Percentiles rank a stretch among this genome's conserved stretches.
Evolutionary conservation across 2,888 invertebrate genomes (phyloP).

Genomic region (Agriopis marginaria): DNA sequence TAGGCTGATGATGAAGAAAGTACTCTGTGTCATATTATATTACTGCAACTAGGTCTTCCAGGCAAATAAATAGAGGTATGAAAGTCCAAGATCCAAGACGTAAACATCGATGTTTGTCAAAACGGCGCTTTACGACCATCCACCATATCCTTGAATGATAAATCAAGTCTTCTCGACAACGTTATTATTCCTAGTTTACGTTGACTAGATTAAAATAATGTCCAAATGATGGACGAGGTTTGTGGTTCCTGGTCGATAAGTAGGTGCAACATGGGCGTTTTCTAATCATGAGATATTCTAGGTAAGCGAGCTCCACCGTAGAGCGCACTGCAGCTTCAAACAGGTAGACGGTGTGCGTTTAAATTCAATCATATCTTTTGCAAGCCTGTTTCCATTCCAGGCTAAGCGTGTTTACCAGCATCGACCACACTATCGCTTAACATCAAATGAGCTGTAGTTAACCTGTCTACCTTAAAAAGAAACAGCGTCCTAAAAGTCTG

Average conservation of each 20-base stretch:
- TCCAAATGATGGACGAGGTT: not conserved
- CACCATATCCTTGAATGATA: slow-evolving; percentile 5
- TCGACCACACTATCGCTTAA: too few species aligned
- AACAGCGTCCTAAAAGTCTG: too few species aligned
- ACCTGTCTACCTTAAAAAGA: too few species aligned
- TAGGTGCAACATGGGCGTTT: not conserved
- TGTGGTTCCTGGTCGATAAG: not conserved
- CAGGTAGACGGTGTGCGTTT: not conserved
- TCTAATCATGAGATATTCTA: not conserved
- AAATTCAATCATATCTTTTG: too few species aligned
- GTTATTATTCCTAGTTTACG: slow-evolving; percentile 9
- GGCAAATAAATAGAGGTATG: slow-evolving; percentile 2
- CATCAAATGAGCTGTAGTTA: too few species aligned
- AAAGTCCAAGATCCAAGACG: not conserved
- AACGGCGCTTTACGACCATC: slow-evolving; percentile 10
- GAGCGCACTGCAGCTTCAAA: not conserved
- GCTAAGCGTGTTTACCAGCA: too few species aligned
- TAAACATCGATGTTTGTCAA: slow-evolving; percentile 7
- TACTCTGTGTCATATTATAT: not conserved
- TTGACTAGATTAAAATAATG: not conserved
- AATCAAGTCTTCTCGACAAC: slow-evolving; percentile 10
- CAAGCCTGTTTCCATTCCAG: too few species aligned
- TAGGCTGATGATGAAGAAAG: not conserved
- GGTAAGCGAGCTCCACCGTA: not conserved
- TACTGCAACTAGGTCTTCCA: not conserved